Evolutionary conservation across 2,113 vertebrate genomes (phyloP), one percentile per base, ranked within the genome.

Genomic region (Ophiodon elongatus): DNA sequence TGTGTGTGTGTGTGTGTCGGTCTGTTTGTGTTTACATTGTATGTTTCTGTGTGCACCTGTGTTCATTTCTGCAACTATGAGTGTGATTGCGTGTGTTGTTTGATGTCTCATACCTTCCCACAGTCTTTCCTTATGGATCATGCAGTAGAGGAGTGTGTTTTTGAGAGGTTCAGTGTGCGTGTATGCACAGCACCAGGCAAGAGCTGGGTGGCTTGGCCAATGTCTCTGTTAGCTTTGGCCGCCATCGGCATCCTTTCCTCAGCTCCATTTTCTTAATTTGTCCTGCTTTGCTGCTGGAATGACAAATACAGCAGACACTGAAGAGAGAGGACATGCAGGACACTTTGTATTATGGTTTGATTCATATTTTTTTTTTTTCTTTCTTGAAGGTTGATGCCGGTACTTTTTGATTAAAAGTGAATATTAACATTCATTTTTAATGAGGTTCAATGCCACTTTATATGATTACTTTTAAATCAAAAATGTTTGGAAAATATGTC

Each of bases 181-280:
- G 75, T 70, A 29, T 71, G 65, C 47, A 71, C 45, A 54, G 37
- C 66, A 47, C 76, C 67, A 47, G 31, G 47, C 73, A 27, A 65
- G 60, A 70, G 45, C 73, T 89, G 86, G 92, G 77, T 82, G 74
- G 80, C 70, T 94, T 92, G 90, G 92, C 93, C 37, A 19, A 62
- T 50, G 29, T 72, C 59, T 79, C 52, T 83, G 88, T 93, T 95
- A 87, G 82, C 89, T 91, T 95, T 96, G 94, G 93, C 93, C 85
- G 79, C 87, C 59, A 35, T 67, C 25, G 5, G 47, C 67, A 62
- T 82, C 56, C 60, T 84, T 90, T 83, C 74, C 60, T 84, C 37
- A 85, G 80, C 80, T 77, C 87, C 67, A 27, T 83, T 82, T 86
- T 81, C 65, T 47, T 80, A 87, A 86, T 90, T 79, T 85, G 80